Conservation (phyloP, 2,113 vertebrate genomes). For the Saguinus imperator region DNA sequence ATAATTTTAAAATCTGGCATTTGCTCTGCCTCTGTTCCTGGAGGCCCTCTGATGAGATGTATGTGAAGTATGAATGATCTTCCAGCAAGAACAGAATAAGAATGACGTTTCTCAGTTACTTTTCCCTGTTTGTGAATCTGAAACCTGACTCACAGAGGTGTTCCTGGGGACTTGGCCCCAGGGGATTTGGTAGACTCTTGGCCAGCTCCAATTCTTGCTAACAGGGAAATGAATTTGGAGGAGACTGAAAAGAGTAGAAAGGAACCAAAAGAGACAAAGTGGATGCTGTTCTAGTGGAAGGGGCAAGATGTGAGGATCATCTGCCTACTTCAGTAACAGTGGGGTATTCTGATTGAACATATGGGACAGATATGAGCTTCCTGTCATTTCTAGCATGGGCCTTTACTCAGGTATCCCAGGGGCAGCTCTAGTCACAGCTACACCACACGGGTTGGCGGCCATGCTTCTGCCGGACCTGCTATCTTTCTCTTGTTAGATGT, state of each 20-base stretch:
- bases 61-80: slow-evolving; percentile 24
- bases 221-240: neutral
- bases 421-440: neutral
- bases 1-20: slow-evolving; percentile 59
- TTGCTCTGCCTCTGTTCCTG: slow-evolving; percentile 26
- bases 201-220: neutral
- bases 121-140: neutral
- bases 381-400: neutral
- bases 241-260: neutral
- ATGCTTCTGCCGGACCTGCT: neutral
- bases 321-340: neutral
- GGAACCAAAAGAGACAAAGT: neutral
- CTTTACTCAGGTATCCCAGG: neutral
- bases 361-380: neutral
- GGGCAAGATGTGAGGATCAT: neutral
- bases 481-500: neutral
- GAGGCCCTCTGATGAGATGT: slow-evolving; percentile 45
- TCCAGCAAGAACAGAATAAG: slow-evolving; percentile 30
- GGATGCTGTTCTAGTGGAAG: neutral
- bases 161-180: neutral
- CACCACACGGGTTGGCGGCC: neutral
- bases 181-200: neutral
- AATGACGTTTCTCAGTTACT: neutral
- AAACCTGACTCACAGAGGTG: neutral
- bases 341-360: neutral